Evolutionary conservation across 2,797 vertebrate genomes (phyloP).

Genomic region (Galaxias olidus): DNA sequence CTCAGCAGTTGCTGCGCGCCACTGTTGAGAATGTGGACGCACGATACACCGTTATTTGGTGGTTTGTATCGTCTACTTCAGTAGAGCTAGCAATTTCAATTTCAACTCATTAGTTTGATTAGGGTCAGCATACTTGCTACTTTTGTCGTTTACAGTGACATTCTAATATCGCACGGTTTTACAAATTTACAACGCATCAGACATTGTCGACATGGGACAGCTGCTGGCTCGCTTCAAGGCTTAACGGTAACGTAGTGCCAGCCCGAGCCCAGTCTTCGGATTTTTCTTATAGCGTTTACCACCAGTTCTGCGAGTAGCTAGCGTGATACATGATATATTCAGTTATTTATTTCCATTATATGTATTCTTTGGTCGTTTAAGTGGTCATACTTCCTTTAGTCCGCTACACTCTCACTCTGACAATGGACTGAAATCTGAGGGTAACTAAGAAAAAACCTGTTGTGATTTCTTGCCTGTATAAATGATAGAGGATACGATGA

Average conservation of each 20-base stretch:
- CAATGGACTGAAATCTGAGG: constrained; percentile 68
- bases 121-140: constrained; percentile 5
- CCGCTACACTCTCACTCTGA: constrained; percentile 28
- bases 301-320: too few species aligned
- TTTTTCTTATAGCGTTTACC: too few species aligned
- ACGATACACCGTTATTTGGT: constrained; percentile 37
- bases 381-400: background rate
- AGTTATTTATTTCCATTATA: background rate
- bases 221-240: constrained; percentile 48
- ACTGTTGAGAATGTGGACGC: constrained; percentile 60
- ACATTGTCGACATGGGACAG: constrained; percentile 36
- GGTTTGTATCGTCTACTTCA: too few species aligned
- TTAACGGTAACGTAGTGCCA: constrained; percentile 38
- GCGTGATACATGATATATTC: background rate
- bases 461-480: constrained; percentile 60
- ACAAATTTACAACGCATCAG: constrained; percentile 23
- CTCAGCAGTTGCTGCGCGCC: constrained; percentile 8
- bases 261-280: constrained; percentile 21
- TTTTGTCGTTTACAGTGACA: background rate
- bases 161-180: too few species aligned
- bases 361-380: constrained; percentile 19
- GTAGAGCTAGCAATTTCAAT: too few species aligned
- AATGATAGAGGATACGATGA: constrained; percentile 80
- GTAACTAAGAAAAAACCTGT: constrained; percentile 58
- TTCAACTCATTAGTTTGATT: background rate